Percentiles rank a stretch among this genome's conserved stretches.
phyloP scores from a whole-genome alignment of 2,113 vertebrate species.

The Odocoileus virginianus region DNA sequence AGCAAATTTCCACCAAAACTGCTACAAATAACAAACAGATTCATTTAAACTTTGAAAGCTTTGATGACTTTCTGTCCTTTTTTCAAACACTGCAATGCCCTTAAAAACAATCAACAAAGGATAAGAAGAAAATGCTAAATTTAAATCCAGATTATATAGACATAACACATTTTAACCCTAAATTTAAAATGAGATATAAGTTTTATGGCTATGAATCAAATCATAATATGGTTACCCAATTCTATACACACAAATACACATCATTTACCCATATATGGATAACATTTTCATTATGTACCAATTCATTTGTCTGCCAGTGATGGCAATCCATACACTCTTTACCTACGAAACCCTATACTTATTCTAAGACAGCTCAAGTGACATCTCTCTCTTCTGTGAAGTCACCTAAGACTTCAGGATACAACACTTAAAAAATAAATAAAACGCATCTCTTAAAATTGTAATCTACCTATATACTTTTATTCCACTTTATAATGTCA shows the following conservation, averaged over 20 bases:
- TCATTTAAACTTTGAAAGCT: background rate
- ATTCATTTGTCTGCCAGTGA: background rate
- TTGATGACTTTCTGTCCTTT: background rate
- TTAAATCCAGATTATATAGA: background rate
- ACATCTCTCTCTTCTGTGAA: background rate
- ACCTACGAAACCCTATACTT: background rate
- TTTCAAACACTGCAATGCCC: background rate
- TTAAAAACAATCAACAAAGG: background rate
- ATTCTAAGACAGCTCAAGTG: background rate
- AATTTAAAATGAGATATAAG: background rate
- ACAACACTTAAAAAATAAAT: background rate
- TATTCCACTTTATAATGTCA: background rate
- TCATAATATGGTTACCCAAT: background rate
- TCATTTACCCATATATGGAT: background rate
- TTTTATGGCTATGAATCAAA: background rate
- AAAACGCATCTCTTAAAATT: background rate
- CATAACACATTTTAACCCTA: background rate
- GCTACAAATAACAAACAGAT: background rate
- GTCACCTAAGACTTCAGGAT: background rate
- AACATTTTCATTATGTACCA: background rate
- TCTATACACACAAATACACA: background rate
- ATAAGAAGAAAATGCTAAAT: background rate
- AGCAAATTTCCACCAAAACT: constrained; percentile 1
- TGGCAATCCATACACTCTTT: background rate
- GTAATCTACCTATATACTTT: background rate